phyloP scores from a whole-genome alignment of 2,113 vertebrate genomes.

The Tenebrosternarchus preto region DNA sequence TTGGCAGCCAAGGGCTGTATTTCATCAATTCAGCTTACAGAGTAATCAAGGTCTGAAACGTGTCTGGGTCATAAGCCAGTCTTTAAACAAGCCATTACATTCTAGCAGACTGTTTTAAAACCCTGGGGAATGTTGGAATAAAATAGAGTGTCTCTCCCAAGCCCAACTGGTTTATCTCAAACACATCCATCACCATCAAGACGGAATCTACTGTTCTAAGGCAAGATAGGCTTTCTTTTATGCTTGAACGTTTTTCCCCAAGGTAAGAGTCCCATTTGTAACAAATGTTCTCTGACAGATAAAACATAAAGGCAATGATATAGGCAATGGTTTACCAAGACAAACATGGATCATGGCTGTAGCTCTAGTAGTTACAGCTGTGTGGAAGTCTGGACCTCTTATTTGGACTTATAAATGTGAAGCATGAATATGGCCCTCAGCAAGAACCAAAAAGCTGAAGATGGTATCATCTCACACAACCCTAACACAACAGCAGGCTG shows the following conservation, averaged over 20 bases:
- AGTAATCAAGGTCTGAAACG: slow-evolving; percentile 42
- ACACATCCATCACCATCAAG: slow-evolving; percentile 10
- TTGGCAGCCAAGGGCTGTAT: slow-evolving; percentile 27
- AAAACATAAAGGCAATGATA: slow-evolving; percentile 40
- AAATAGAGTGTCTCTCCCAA: slow-evolving; percentile 30
- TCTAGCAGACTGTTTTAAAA: slow-evolving; percentile 45
- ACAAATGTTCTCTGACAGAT: slow-evolving; percentile 14
- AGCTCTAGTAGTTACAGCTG: neutral
- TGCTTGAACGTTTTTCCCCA: neutral
- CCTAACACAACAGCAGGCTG: neutral
- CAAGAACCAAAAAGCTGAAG: neutral
- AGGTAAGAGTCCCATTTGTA: slow-evolving; percentile 2
- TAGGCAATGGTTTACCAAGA: slow-evolving; percentile 37
- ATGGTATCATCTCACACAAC: neutral
- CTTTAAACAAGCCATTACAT: slow-evolving; percentile 48
- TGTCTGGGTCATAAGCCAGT: slow-evolving; percentile 16
- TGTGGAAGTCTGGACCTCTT: too few species aligned
- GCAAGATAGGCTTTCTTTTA: slow-evolving; percentile 5
- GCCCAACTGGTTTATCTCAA: slow-evolving; percentile 45
- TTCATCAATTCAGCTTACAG: slow-evolving; percentile 41
- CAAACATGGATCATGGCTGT: neutral
- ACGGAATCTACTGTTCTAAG: slow-evolving; percentile 17
- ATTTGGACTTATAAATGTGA: too few species aligned
- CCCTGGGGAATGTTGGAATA: slow-evolving; percentile 31
- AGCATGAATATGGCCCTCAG: neutral